Conservation (phyloP, 2,888 invertebrate genomes). For the Gastracanthus pulcherrimus region DNA sequence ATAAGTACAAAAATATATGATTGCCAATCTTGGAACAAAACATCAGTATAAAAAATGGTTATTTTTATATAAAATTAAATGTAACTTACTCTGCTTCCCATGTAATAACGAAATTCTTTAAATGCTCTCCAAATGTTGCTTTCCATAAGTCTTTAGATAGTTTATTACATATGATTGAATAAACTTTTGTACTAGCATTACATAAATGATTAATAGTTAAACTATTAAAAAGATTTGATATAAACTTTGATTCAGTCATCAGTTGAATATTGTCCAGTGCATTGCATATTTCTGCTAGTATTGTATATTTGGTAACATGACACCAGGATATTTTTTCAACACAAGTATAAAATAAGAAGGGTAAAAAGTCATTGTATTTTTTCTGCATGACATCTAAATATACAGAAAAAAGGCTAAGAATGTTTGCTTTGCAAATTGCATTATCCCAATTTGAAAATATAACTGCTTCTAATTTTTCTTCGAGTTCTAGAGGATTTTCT, state of each 20-base stretch:
- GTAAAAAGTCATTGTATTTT: slow-evolving; percentile 67
- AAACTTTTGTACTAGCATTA: slow-evolving; percentile 82
- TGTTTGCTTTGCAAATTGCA: slow-evolving; percentile 80
- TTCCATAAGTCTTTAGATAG: slow-evolving; percentile 78
- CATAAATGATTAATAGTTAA: slow-evolving; percentile 80
- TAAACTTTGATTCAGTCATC: slow-evolving; percentile 61
- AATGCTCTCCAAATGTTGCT: slow-evolving; percentile 73
- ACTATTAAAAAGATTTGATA: slow-evolving; percentile 70
- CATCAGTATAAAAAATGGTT: no score
- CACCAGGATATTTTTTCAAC: slow-evolving; percentile 78
- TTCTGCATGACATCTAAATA: slow-evolving; percentile 71
- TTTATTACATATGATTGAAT: slow-evolving; percentile 78
- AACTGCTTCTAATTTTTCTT: slow-evolving; percentile 78
- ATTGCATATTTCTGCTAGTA: slow-evolving; percentile 79
- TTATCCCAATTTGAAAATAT: slow-evolving; percentile 83
- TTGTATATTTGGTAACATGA: slow-evolving; percentile 81
- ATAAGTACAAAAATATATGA: no score
- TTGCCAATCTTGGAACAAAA: no score
- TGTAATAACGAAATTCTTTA: slow-evolving; percentile 70
- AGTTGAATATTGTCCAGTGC: slow-evolving; percentile 64
- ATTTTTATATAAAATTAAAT: neutral
- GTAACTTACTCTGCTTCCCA: slow-evolving; percentile 68
- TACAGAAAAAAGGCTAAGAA: slow-evolving; percentile 76
- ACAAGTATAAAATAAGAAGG: slow-evolving; percentile 69
- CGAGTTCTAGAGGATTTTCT: slow-evolving; percentile 71